Percentiles rank a stretch among this genome's conserved stretches.
These are phyloP conservation scores for Takifugu ocellatus DNA, from an alignment of 2,797 vertebrate genomes.

Conservation along the genomic window DNA sequence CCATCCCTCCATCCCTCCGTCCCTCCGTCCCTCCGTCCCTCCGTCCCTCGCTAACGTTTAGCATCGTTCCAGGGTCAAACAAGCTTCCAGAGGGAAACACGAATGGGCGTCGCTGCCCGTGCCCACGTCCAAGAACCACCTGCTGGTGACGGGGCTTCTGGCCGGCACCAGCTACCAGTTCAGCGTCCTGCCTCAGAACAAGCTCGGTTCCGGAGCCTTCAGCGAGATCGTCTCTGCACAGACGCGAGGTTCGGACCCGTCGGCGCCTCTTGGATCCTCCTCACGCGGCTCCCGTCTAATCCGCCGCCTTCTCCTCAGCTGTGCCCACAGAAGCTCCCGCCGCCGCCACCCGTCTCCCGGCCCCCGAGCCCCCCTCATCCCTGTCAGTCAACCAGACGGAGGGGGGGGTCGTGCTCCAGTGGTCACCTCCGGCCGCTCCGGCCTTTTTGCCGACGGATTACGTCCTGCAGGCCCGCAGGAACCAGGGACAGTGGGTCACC, in stretches of 20 bases:
- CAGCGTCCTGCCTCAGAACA: conserved; percentile 94
- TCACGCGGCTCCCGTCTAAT: conserved; percentile 2
- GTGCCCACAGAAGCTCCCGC: conserved; percentile 64
- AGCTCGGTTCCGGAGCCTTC: conserved; percentile 93
- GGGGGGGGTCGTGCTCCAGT: conserved; percentile 82
- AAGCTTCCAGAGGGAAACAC: conserved; percentile 81
- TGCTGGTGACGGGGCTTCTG: conserved; percentile 85
- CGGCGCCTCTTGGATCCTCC: neutral
- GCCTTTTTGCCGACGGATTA: conserved; percentile 79
- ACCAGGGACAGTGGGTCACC: conserved; percentile 84
- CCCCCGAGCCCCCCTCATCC: conserved; percentile 80
- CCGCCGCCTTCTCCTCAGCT: conserved; percentile 44
- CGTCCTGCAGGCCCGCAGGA: conserved; percentile 84
- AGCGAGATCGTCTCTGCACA: conserved; percentile 86
- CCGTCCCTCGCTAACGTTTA: too few species aligned
- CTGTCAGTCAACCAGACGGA: conserved; percentile 81
- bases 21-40: too few species aligned
- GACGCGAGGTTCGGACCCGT: conserved; percentile 73
- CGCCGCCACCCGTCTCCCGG: conserved; percentile 37
- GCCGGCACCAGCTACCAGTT: conserved; percentile 87
- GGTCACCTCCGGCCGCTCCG: conserved; percentile 77
- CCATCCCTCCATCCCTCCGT: too few species aligned
- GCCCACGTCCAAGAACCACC: conserved; percentile 77
- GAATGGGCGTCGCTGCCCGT: conserved; percentile 91
- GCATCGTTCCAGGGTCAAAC: conserved; percentile 77